These are phyloP conservation scores for Macaria liturata DNA, from an alignment of 2,888 invertebrate species.

Conservation along the genomic window DNA sequence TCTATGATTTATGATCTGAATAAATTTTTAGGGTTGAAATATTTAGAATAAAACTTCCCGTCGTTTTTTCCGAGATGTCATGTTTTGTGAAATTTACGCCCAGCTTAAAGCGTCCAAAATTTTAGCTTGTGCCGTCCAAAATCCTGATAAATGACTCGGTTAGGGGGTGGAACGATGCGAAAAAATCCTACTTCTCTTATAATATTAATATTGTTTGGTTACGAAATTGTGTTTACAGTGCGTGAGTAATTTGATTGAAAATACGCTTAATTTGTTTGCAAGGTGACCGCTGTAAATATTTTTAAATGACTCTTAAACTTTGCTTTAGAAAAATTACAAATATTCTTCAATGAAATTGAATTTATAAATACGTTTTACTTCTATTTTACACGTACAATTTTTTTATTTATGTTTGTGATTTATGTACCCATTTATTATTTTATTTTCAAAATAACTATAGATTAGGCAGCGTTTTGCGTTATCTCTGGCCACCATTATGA, in stretches of 20 bases:
- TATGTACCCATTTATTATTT: too few relatives aligned
- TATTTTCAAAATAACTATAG: too few relatives aligned
- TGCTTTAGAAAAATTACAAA: too few relatives aligned
- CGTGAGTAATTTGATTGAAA: slow-evolving; percentile 30
- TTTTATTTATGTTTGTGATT: too few relatives aligned
- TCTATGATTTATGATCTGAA: too few relatives aligned
- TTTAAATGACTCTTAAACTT: too few relatives aligned
- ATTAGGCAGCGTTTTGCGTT: too few relatives aligned
- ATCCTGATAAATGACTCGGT: slow-evolving; percentile 86
- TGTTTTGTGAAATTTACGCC: slow-evolving; percentile 80
- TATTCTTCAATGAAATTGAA: too few relatives aligned
- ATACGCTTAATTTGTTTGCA: not conserved
- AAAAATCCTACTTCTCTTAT: slow-evolving; percentile 64
- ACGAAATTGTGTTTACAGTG: slow-evolving; percentile 47
- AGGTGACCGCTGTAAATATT: not conserved
- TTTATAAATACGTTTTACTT: too few relatives aligned
- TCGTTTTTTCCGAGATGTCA: slow-evolving; percentile 72
- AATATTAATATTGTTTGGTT: slow-evolving; percentile 59
- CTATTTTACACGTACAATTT: too few relatives aligned
- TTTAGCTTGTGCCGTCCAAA: slow-evolving; percentile 85
- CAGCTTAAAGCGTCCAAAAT: slow-evolving; percentile 82
- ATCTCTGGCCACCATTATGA: too few relatives aligned
- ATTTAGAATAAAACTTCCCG: slow-evolving; percentile 54
- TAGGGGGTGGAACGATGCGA: slow-evolving; percentile 58
- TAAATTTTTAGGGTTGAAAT: slow-evolving; percentile 32